Base-by-base conservation (phyloP, 1,140 invertebrate genomes). In the Sesamia nonagrioides region DNA sequence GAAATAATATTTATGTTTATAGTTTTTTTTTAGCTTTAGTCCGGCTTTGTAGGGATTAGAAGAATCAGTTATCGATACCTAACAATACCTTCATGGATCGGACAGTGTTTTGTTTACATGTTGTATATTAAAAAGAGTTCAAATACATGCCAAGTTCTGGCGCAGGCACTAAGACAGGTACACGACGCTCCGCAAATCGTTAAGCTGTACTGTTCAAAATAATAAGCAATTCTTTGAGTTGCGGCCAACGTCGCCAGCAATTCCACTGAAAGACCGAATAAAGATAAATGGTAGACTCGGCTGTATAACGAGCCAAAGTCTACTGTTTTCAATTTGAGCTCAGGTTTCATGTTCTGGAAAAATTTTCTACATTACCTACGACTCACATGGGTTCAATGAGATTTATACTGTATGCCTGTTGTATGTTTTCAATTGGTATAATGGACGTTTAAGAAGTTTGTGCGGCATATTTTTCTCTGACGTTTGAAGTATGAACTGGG, bases 151-250 rank as follows among this genome's bases (percentile, higher is more conserved):
- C 48, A 37, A 63, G 73, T 75, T 63, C 56, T 75, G 58, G 58
- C 73, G 63, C 21, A 21, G 37, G 13, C 56, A 45, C 54, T 0
- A 1, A 7, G 21, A 8, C 56, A 75, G 58, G 58, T 75, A 58
- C 73, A 6, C 73, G 9, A 17, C 15, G 58, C 27, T 75, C 73
- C 58, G 88, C 89, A 89, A 93, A 92, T 92, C 89, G 90, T 92
- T 91, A 91, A 90, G 88, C 86, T 85, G 85, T 85, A 83, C 91
- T 88, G 91, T 84, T 92, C 88, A 79, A 92, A 94, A 94, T 94
- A 93, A 94, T 94, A 94, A 90, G 89, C 91, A 91, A 90, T 91
- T 91, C 87, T 79, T 92, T 92, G 88, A 92, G 89, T 92, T 94
- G 93, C 91, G 91, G 89, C 82, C 85, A 89, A 92, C 87, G 91